phyloP scores from a whole-genome alignment of 2,113 vertebrate species.

The Verasper variegatus region DNA sequence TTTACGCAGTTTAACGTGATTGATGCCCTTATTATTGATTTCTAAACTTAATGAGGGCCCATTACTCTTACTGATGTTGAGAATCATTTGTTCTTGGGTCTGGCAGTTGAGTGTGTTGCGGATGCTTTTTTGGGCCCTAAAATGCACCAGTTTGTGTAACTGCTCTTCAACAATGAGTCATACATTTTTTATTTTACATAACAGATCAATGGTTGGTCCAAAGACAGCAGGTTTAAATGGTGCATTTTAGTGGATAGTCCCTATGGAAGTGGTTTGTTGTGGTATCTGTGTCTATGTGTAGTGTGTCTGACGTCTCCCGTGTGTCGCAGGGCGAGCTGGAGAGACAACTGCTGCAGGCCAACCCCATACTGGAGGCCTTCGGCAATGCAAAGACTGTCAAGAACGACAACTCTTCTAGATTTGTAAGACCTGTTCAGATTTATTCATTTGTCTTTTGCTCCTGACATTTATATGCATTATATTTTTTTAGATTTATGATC shows the following conservation, averaged over 20 bases:
- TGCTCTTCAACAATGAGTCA: conserved; percentile 38
- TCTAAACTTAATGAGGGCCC: conserved; percentile 1
- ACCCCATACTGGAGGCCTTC: conserved; percentile 92
- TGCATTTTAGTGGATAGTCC: conserved; percentile 45
- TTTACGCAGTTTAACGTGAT: conserved; percentile 10
- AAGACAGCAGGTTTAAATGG: conserved; percentile 24
- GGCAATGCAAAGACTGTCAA: conserved; percentile 93
- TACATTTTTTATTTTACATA: conserved; percentile 38
- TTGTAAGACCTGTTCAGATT: conserved; percentile 82
- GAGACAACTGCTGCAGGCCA: conserved; percentile 91
- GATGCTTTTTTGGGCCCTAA: conserved; percentile 43
- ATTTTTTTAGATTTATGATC: background rate
- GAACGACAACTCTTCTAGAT: conserved; percentile 93
- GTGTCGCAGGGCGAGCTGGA: conserved; percentile 89
- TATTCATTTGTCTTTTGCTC: background rate
- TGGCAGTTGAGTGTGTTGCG: conserved; percentile 16
- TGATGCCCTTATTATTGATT: conserved; percentile 22
- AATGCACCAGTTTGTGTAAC: conserved; percentile 55
- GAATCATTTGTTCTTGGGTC: conserved; percentile 55
- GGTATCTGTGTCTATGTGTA: background rate
- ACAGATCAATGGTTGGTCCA: conserved; percentile 19
- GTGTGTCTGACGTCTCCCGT: conserved; percentile 41
- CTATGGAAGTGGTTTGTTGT: conserved; percentile 2
- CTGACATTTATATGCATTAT: background rate
- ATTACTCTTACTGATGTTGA: conserved; percentile 48